These are phyloP conservation scores for Cremastinae sp. DNA, from an alignment of 2,888 invertebrate genomes.

Conservation along the genomic window DNA sequence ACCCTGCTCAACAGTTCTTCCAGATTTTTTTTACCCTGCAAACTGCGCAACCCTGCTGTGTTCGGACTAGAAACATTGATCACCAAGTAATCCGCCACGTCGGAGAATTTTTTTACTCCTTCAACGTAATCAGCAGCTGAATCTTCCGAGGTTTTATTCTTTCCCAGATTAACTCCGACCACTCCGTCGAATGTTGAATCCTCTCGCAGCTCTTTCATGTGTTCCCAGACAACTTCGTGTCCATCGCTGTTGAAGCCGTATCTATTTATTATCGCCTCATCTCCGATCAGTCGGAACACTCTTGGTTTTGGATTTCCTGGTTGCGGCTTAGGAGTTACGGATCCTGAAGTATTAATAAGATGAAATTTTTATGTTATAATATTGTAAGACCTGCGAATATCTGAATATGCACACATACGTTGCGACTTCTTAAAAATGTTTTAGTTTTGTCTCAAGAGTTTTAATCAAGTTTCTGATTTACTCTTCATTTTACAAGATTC, in stretches of 20 bases:
- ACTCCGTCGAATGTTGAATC: slow-evolving; percentile 83
- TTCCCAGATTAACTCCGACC: slow-evolving; percentile 97
- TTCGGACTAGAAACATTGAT: slow-evolving; percentile 97
- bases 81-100: slow-evolving; percentile 96
- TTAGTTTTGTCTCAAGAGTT: no score
- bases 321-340: slow-evolving; percentile 96
- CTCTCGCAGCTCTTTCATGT: slow-evolving; percentile 83
- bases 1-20: slow-evolving; percentile 85
- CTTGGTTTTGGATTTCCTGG: slow-evolving; percentile 95
- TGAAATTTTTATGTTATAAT: no score
- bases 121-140: slow-evolving; percentile 90
- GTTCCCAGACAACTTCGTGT: slow-evolving; percentile 87
- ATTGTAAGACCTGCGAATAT: no score
- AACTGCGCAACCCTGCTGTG: slow-evolving; percentile 92
- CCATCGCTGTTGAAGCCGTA: slow-evolving; percentile 99
- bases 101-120: slow-evolving; percentile 91
- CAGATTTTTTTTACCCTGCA: slow-evolving; percentile 90
- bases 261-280: slow-evolving; percentile 95
- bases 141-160: slow-evolving; percentile 92
- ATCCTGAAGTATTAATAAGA: slow-evolving; percentile 79
- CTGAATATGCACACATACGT: no score
- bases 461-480: no score
- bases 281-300: slow-evolving; percentile 92
- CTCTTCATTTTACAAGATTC: no score
- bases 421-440: no score